phyloP scores from a whole-genome alignment of 2,888 invertebrate genomes.

The Crematogaster levior region DNA sequence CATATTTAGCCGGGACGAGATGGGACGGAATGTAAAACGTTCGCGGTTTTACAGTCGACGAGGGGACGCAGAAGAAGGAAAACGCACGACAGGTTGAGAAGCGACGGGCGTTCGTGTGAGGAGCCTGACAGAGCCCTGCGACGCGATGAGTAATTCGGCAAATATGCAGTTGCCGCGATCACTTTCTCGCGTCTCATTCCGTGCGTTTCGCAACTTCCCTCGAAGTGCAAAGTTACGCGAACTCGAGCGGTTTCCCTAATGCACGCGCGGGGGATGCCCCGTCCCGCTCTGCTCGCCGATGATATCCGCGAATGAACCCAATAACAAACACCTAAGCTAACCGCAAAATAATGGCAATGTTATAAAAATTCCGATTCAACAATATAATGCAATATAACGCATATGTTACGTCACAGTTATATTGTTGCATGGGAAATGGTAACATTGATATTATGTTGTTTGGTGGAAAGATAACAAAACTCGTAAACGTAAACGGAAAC shows the following conservation, averaged over 20 bases:
- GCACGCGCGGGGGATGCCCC: background rate
- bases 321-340: too few species aligned
- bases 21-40: too few species aligned
- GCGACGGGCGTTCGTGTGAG: too few species aligned
- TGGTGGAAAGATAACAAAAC: background rate
- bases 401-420: too few species aligned
- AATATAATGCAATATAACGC: too few species aligned
- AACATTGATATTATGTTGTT: too few species aligned
- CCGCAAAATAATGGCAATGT: too few species aligned
- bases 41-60: background rate
- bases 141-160: constrained; percentile 38
- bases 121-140: too few species aligned
- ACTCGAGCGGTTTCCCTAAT: background rate
- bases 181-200: constrained; percentile 3
- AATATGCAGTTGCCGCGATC: constrained; percentile 3
- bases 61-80: background rate
- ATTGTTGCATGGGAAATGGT: too few species aligned
- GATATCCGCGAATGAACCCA: background rate
- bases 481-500: background rate
- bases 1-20: constrained; percentile 35
- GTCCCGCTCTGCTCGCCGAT: background rate
- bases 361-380: too few species aligned
- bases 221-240: constrained; percentile 9
- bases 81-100: background rate
- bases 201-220: constrained; percentile 7